These are phyloP conservation scores for Conchocele bisecta DNA, from an alignment of 2,888 invertebrate genomes.

Conservation along the genomic window DNA sequence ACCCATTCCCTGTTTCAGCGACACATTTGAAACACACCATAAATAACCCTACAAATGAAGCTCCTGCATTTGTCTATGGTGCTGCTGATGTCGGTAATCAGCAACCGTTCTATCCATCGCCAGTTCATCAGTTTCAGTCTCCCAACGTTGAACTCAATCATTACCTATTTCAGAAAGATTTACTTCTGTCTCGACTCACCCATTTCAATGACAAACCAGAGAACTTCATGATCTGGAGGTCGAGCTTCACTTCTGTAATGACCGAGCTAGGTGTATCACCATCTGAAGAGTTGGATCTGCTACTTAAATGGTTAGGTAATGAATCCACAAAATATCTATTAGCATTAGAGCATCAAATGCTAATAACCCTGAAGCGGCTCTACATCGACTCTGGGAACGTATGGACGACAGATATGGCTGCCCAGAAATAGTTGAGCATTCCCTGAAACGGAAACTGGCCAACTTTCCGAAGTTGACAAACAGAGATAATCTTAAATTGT, in stretches of 20 bases:
- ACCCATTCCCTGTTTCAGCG: too few species aligned
- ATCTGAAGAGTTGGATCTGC: conserved; percentile 31
- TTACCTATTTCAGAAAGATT: conserved; percentile 32
- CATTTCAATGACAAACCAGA: conserved; percentile 30
- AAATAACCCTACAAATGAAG: too few species aligned
- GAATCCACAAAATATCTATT: conserved; percentile 20
- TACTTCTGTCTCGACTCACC: conserved; percentile 26
- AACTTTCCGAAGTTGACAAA: conserved; percentile 9
- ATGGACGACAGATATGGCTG: conserved; percentile 17
- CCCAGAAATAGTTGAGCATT: conserved; percentile 9
- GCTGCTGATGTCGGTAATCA: too few species aligned
- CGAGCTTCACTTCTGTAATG: conserved; percentile 28
- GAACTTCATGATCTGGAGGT: conserved; percentile 23
- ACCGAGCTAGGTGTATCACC: conserved; percentile 19
- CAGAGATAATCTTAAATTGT: conserved; percentile 4
- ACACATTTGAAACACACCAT: too few species aligned
- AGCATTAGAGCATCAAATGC: conserved; percentile 38
- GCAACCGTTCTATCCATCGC: too few species aligned
- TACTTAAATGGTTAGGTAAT: conserved; percentile 34
- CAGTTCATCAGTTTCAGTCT: too few species aligned
- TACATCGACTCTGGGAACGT: conserved; percentile 14
- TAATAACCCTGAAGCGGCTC: not conserved
- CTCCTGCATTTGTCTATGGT: too few species aligned
- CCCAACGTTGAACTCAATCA: too few species aligned
- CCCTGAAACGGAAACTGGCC: not conserved